phyloP scores from a whole-genome alignment of 2,888 invertebrate genomes.

The Rhodophaea formosa region DNA sequence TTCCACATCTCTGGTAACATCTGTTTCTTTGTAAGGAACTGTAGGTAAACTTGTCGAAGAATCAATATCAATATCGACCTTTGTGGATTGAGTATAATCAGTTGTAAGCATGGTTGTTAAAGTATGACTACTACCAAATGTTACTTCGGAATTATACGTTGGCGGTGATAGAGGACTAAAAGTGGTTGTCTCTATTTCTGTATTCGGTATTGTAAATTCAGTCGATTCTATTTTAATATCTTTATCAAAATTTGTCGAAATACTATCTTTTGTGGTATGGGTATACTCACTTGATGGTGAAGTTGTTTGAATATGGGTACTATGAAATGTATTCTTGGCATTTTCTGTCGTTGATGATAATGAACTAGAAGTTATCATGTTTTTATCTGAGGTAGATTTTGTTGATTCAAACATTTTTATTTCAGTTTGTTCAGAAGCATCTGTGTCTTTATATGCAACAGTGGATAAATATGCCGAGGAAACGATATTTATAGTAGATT shows the following conservation, averaged over 20 bases:
- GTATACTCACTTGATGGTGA: conserved; percentile 4
- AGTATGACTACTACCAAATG: too few species aligned
- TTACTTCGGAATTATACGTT: not conserved
- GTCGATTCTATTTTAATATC: not conserved
- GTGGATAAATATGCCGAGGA: not conserved
- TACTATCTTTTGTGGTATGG: not conserved
- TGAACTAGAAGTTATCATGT: not conserved
- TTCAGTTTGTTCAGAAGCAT: not conserved
- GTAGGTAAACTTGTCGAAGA: not conserved
- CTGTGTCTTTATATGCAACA: not conserved
- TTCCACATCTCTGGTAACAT: not conserved
- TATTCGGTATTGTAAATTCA: not conserved
- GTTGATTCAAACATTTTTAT: not conserved
- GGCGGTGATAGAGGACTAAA: not conserved
- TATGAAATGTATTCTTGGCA: not conserved
- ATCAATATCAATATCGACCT: not conserved
- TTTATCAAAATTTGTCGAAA: not conserved
- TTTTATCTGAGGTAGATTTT: not conserved
- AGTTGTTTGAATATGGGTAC: not conserved
- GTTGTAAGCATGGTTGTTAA: not conserved
- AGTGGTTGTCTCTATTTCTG: not conserved
- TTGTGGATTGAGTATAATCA: not conserved
- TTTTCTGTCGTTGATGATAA: not conserved
- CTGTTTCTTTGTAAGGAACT: not conserved
- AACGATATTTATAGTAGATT: conserved; percentile 10